Evolutionary conservation across 2,797 vertebrate genomes (phyloP).

Genomic region (Melanotaenia maccullochi): DNA sequence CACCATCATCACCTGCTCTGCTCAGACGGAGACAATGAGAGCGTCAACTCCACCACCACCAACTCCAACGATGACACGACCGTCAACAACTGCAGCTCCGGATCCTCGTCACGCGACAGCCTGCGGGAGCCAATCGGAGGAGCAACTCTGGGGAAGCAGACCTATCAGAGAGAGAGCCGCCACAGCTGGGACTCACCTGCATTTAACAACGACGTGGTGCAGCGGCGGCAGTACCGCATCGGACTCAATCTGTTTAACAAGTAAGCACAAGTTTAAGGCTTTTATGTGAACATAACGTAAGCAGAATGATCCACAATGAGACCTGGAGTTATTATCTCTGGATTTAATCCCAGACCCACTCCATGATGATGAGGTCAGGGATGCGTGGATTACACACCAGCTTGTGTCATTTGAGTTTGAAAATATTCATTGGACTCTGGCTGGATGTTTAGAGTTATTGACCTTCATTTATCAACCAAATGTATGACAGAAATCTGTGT

Average conservation of each 20-base stretch:
- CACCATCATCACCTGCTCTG: constrained; percentile 75
- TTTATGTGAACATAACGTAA: no score
- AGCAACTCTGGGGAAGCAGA: constrained; percentile 85
- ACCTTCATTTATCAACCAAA: no score
- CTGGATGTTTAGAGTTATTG: not conserved
- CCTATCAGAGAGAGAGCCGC: constrained; percentile 91
- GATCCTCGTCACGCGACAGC: constrained; percentile 92
- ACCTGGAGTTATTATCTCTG: no score
- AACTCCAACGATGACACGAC: constrained; percentile 91
- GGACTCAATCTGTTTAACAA: constrained; percentile 97
- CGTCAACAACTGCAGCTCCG: constrained; percentile 94
- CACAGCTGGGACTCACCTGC: constrained; percentile 95
- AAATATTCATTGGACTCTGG: no score
- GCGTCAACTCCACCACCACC: constrained; percentile 93
- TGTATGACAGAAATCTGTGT: no score
- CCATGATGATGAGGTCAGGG: no score
- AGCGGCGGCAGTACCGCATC: constrained; percentile 93
- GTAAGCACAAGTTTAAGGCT: constrained; percentile 64
- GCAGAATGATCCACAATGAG: not conserved
- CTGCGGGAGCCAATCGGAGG: constrained; percentile 81
- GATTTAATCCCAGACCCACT: no score
- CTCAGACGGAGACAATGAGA: constrained; percentile 94
- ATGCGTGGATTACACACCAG: no score
- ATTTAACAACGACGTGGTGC: constrained; percentile 93
- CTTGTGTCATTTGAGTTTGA: no score